Evolutionary conservation across 2,888 invertebrate genomes (phyloP).

Genomic region (Podabrus alpinus): DNA sequence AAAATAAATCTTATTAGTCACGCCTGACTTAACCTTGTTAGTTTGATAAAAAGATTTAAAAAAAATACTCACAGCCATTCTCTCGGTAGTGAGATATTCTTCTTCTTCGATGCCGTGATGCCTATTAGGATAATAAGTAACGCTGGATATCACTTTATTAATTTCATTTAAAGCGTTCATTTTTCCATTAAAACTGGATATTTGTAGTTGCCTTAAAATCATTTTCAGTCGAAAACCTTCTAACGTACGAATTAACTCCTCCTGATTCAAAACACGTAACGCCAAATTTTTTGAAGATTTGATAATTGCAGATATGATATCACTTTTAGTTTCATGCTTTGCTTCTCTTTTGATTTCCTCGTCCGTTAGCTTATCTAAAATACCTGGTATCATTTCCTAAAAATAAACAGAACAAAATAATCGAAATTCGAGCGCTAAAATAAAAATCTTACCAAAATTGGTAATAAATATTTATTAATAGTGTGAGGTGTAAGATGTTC

Average conservation of each 20-base stretch:
- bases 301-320: slow-evolving; percentile 92
- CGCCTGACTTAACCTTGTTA: neutral
- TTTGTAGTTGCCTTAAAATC: slow-evolving; percentile 87
- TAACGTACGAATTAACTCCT: slow-evolving; percentile 75
- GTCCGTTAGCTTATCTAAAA: slow-evolving; percentile 90
- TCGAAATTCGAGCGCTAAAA: neutral
- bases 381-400: slow-evolving; percentile 87
- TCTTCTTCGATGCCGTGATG: slow-evolving; percentile 75
- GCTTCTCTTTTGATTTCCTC: slow-evolving; percentile 95
- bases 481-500: slow-evolving; percentile 89
- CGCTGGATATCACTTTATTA: slow-evolving; percentile 92
- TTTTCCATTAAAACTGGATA: slow-evolving; percentile 97
- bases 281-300: slow-evolving; percentile 90
- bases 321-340: slow-evolving; percentile 93
- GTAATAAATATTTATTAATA: slow-evolving; percentile 90
- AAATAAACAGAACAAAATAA: slow-evolving; percentile 19
- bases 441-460: slow-evolving; percentile 74
- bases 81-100: slow-evolving; percentile 91
- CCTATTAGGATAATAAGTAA: slow-evolving; percentile 84
- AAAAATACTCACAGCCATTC: slow-evolving; percentile 80
- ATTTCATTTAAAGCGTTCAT: slow-evolving; percentile 99
- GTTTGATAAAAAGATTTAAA: neutral
- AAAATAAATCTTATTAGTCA: neutral
- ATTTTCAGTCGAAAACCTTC: slow-evolving; percentile 96
- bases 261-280: slow-evolving; percentile 80